Conservation (phyloP, 2,888 invertebrate species). For the Tribolium freemani region DNA sequence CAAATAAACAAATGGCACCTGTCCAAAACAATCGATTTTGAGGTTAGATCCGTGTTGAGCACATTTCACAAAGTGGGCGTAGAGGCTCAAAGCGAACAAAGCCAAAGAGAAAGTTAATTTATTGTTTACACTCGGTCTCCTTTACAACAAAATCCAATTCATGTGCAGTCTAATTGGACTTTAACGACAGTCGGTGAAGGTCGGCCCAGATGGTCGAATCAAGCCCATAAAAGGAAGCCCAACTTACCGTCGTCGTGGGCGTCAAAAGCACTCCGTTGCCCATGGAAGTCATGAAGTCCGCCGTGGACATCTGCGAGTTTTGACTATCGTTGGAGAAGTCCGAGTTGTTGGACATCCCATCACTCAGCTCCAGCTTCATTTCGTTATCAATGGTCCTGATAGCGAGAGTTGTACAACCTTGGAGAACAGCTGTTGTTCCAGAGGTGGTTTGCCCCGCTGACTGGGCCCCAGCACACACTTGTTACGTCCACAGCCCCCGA, state of each 20-base stretch:
- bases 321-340: constrained; percentile 68
- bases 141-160: neutral
- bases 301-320: constrained; percentile 65
- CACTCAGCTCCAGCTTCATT: constrained; percentile 67
- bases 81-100: neutral
- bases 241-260: constrained; percentile 62
- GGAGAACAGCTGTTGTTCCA: constrained; percentile 50
- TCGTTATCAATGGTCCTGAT: constrained; percentile 44
- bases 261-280: constrained; percentile 61
- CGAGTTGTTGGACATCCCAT: constrained; percentile 66
- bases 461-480: constrained; percentile 46
- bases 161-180: neutral
- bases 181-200: constrained; percentile 8
- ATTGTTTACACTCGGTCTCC: constrained; percentile 2
- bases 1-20: neutral
- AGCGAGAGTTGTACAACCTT: constrained; percentile 53
- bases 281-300: constrained; percentile 63
- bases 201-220: constrained; percentile 1
- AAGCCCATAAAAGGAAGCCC: constrained; percentile 11
- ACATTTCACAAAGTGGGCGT: constrained; percentile 8
- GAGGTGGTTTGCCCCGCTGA: too few relatives aligned
- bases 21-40: neutral
- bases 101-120: constrained; percentile 13
- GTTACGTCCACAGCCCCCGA: constrained; percentile 41
- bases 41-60: constrained; percentile 22